Evolutionary conservation across 2,888 invertebrate genomes (phyloP).

Genomic region (Nomada ruficornis): DNA sequence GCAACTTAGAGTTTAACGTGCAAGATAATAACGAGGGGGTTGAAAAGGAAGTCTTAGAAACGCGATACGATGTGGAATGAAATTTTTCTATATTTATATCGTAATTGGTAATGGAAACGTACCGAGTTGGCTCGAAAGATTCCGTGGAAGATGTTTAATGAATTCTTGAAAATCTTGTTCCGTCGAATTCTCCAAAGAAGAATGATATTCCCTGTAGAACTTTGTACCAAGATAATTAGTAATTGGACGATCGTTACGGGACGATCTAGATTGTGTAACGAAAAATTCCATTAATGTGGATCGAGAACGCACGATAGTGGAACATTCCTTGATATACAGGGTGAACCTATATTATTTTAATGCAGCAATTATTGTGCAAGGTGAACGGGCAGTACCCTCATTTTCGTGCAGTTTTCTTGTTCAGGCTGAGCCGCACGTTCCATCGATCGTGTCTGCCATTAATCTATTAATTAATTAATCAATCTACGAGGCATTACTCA

Average conservation of each 20-base stretch:
- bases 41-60: background rate
- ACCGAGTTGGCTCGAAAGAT: too few relatives aligned
- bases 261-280: background rate
- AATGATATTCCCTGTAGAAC: background rate
- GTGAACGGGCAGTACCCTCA: background rate
- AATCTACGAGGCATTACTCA: conserved; percentile 17
- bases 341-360: background rate
- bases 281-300: background rate
- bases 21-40: background rate
- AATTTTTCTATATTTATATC: conserved; percentile 39
- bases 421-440: conserved; percentile 55
- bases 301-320: background rate
- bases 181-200: too few relatives aligned
- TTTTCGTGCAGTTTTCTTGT: conserved; percentile 15
- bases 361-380: background rate
- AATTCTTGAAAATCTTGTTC: too few relatives aligned
- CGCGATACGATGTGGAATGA: background rate
- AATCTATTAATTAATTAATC: conserved; percentile 46
- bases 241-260: background rate
- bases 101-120: background rate
- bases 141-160: background rate
- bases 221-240: background rate
- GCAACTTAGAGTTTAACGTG: conserved; percentile 24
- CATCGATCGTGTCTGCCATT: conserved; percentile 69
- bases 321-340: background rate